phyloP scores from a whole-genome alignment of 2,113 vertebrate species.

The Cryptomyrus ogoouensis region DNA sequence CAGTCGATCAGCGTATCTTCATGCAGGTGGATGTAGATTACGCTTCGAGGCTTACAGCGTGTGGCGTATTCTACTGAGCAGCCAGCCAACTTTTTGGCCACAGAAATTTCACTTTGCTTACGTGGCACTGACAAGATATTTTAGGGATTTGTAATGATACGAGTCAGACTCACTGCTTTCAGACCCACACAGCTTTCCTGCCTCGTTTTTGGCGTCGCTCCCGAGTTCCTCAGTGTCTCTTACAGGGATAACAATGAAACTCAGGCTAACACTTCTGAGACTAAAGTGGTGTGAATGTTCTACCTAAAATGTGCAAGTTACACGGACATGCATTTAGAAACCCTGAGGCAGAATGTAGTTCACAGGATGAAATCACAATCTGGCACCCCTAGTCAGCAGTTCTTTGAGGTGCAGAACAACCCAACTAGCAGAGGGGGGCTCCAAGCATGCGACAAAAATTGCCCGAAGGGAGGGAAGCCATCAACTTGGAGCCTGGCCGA shows the following conservation, averaged over 20 bases:
- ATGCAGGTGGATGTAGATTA: not conserved
- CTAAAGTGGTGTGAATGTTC: not conserved
- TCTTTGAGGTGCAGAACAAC: not conserved
- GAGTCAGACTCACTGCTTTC: not conserved
- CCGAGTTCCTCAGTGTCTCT: not conserved
- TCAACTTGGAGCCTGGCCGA: not conserved
- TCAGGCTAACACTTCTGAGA: not conserved
- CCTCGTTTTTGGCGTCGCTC: not conserved
- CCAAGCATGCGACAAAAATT: not conserved
- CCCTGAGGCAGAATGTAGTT: not conserved
- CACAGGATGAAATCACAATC: not conserved
- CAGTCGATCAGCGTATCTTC: not conserved
- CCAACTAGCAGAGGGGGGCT: not conserved
- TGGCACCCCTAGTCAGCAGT: not conserved
- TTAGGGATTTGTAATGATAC: not conserved
- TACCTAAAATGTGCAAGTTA: not conserved
- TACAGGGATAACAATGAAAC: not conserved
- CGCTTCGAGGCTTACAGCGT: not conserved
- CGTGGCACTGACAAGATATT: constrained; percentile 1
- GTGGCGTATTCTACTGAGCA: not conserved
- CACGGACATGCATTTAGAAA: not conserved
- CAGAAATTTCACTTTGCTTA: not conserved
- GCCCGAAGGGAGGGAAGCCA: not conserved
- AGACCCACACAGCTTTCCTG: not conserved
- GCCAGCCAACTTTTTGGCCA: not conserved